phyloP scores from a whole-genome alignment of 2,113 vertebrate genomes.

The Castor canadensis region DNA sequence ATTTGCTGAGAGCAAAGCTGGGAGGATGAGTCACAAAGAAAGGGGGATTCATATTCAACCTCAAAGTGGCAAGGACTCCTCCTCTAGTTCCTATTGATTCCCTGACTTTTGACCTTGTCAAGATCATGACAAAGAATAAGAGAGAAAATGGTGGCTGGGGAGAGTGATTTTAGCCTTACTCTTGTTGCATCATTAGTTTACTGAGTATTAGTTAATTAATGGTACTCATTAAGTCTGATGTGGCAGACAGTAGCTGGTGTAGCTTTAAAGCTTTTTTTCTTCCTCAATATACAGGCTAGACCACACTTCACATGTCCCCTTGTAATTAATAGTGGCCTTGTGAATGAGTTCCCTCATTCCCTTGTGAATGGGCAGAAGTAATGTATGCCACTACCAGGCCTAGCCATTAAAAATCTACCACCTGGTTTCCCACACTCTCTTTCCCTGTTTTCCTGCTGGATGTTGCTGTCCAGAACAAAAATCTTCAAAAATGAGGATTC shows the following conservation, averaged over 20 bases:
- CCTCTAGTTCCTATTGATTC: neutral
- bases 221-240: neutral
- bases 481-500: no score
- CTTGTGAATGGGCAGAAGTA: neutral
- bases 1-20: neutral
- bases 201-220: neutral
- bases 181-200: slow-evolving; percentile 30
- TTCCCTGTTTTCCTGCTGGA: neutral
- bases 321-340: neutral
- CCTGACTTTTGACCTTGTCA: slow-evolving; percentile 29
- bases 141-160: slow-evolving; percentile 22
- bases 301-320: neutral
- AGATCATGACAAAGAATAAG: slow-evolving; percentile 5
- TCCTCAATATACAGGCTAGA: neutral
- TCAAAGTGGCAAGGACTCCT: neutral
- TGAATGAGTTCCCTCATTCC: neutral
- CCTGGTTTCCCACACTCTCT: neutral
- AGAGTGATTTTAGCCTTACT: slow-evolving; percentile 12
- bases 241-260: neutral
- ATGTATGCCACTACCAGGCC: neutral
- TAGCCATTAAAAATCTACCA: neutral
- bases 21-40: neutral
- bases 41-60: neutral
- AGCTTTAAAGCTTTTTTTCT: neutral
- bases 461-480: neutral